Evolutionary conservation across 2,113 vertebrate genomes (phyloP), one percentile per base, ranked within the genome.

Genomic region (Eulemur macaco): DNA sequence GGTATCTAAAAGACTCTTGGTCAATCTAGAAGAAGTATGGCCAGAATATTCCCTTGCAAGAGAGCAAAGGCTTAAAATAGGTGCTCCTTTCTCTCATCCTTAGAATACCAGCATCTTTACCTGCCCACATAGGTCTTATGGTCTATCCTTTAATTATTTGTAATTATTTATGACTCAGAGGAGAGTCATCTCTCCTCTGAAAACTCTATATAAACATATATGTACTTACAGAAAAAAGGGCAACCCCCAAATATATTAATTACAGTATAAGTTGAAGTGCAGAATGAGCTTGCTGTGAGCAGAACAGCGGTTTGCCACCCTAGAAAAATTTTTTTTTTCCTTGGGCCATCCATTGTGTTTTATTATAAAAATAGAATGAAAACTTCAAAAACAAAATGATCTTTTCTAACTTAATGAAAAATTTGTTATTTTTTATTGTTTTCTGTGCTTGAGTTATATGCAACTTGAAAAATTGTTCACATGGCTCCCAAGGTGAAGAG

Each of bases 51-150:
- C 39, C 45, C 45, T 52, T 39, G 83, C 87, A 68, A 89, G 71
- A 84, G 31, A 89, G 60, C 73, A 31, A 82, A 83, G 66, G 56
- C 83, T 86, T 86, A 94, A 95, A 88, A 78, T 45, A 91, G 42
- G 47, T 50, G 23, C 54, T 45, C 58, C 12, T 88, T 88, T 74
- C 71, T 76, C 42, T 31, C 34, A 64, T 54, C 52, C 64, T 80
- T n/a, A 29, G 15, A 52, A 39, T 18, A 15, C 12, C 63, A n/a
- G 13, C 5, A 10, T 80, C 82, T 73, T 86, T 64, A 73, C 37
- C 82, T 86, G 63, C 50, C 29, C 73, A 63, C 27, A 6, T 15
- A 71, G 73, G 29, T 34, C 42, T 50, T 52, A 37, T 11, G 25
- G 56, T 74, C 56, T n/a, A 64, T 54, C 69, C 56, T 76, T 76